These are phyloP conservation scores for Drosophila dives DNA, from an alignment of 2,888 invertebrate species.

Conservation along the genomic window DNA sequence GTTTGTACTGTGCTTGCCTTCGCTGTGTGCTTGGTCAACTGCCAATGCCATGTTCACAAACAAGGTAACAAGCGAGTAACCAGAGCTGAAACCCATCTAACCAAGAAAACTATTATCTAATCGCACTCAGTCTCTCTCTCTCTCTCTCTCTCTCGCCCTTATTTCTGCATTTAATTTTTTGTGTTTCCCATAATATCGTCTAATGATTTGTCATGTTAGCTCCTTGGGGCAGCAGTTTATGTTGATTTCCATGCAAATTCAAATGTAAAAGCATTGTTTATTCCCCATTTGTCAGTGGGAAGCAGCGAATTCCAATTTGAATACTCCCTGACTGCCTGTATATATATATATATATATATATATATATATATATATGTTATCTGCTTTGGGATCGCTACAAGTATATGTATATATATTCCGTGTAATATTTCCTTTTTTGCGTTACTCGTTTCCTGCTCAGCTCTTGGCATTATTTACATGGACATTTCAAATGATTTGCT, in stretches of 20 bases:
- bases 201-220: slow-evolving; percentile 71
- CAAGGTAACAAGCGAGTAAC: slow-evolving; percentile 35
- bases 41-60: slow-evolving; percentile 43
- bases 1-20: not conserved
- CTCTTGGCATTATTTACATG: slow-evolving; percentile 40
- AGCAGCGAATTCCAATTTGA: slow-evolving; percentile 44
- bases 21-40: slow-evolving; percentile 57
- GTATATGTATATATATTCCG: not conserved
- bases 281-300: slow-evolving; percentile 25
- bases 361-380: slow-evolving; percentile 5
- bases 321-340: slow-evolving; percentile 16
- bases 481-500: slow-evolving; percentile 33
- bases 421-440: slow-evolving; percentile 26
- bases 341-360: not conserved
- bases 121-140: slow-evolving; percentile 10
- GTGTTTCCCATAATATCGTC: slow-evolving; percentile 47
- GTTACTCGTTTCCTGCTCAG: not conserved
- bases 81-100: slow-evolving; percentile 22
- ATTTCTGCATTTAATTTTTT: slow-evolving; percentile 1
- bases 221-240: slow-evolving; percentile 25
- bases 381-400: slow-evolving; percentile 17
- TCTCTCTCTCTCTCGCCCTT: not conserved
- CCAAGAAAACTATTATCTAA: slow-evolving; percentile 51
- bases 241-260: slow-evolving; percentile 32
- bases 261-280: slow-evolving; percentile 46